Evolutionary conservation across 2,888 invertebrate genomes (phyloP), one percentile per base, ranked within the genome.

Genomic region (Dorcus parallelipipedus): DNA sequence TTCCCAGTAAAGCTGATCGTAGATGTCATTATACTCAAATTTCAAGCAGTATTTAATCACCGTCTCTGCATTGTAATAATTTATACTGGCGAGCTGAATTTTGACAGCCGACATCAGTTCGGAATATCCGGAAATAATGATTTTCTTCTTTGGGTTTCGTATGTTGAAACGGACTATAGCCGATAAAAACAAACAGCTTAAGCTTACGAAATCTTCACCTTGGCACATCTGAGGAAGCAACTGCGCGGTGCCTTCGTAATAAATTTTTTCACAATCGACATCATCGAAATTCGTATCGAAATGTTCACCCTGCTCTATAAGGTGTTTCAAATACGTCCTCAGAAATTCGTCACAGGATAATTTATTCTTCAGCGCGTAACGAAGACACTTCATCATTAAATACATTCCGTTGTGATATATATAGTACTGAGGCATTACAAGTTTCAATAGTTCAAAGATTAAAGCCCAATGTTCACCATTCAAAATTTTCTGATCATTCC

Each of bases 391-490:
- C 14, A 3, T 3, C n/a, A 41, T 14, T 3, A 41, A 41, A 14
- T 6, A 14, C 3, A 3, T n/a, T 41, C n/a, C 6, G 14, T 41
- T 4, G 7, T 1, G 4, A 5, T 41, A 3, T 7, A n/a, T 41
- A 3, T 2, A 2, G 14, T 3, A 4, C 3, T n/a, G 4, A 6
- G 41, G 4, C 41, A 41, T 41, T 4, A 14, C 41, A 10, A 41
- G n/a, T 10, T 41, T 10, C 14, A 41, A 41, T 10, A 41, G 4
- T 41, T 41, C 41, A 41, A 4, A 4, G 10, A 57, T 48, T 17
- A 6, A 23, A 9, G 14, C 41, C 57, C 57, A 57, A 10, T 57
- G 57, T 23, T 48, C 48, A 33, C 9, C 26, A 20, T 49, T 47
- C 4, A 57, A 52, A 17, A 14, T 33, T 40, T 47, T 41, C 17